These are phyloP conservation scores for Apodemus sylvaticus DNA, from an alignment of 2,113 vertebrate species.

Conservation along the genomic window DNA sequence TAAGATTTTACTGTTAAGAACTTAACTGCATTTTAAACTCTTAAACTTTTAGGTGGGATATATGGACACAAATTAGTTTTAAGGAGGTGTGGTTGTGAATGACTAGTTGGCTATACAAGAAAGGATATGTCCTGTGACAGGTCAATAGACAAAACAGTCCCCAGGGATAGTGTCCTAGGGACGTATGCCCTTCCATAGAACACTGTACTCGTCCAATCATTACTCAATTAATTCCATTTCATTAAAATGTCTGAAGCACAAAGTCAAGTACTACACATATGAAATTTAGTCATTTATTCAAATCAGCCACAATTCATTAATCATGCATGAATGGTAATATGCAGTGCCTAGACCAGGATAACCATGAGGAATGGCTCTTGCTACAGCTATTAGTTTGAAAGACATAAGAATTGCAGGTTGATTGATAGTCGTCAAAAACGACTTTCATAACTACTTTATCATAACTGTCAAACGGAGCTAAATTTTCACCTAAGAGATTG, in stretches of 20 bases:
- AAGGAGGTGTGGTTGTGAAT: conserved; percentile 1
- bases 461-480: conserved; percentile 11
- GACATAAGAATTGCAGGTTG: conserved; percentile 30
- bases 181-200: conserved; percentile 23
- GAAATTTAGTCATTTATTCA: conserved; percentile 51
- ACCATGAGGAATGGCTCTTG: conserved; percentile 18
- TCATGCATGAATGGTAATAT: conserved; percentile 21
- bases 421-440: neutral
- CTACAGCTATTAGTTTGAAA: conserved; percentile 39
- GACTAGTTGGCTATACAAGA: conserved; percentile 9
- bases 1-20: conserved; percentile 51
- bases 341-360: neutral
- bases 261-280: neutral
- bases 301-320: conserved; percentile 47
- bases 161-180: neutral
- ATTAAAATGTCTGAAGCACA: conserved; percentile 52
- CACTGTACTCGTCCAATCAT: conserved; percentile 37
- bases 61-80: conserved; percentile 21
- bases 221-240: conserved; percentile 55
- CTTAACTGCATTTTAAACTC: conserved; percentile 41
- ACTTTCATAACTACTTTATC: neutral
- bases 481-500: neutral
- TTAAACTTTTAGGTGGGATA: conserved; percentile 21
- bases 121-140: neutral
- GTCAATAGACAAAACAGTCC: neutral